A percentile compares a stretch with the other conserved stretches of the same genome.
phyloP scores from a whole-genome alignment of 1,140 invertebrate genomes.

The Orius laevigatus region DNA sequence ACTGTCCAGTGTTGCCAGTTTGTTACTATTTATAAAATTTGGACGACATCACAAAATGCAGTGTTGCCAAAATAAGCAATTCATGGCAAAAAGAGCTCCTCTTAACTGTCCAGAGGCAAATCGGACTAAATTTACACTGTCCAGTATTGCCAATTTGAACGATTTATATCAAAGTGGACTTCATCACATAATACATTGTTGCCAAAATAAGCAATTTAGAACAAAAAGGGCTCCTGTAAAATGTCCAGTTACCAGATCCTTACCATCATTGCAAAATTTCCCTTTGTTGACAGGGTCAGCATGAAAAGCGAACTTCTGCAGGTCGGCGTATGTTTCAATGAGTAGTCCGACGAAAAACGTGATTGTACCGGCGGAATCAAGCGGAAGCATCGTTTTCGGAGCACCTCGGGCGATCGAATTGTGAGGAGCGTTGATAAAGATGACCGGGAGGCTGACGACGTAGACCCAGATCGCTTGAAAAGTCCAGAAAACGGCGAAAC shows the following conservation, averaged over 20 bases:
- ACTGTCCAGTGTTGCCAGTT: no score
- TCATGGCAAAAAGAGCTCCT: no score
- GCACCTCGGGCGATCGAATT: slow-evolving; percentile 48
- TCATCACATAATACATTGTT: no score
- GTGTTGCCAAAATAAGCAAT: no score
- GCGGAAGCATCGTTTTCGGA: slow-evolving; percentile 64
- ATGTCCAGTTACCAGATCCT: slow-evolving; percentile 18
- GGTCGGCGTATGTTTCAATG: slow-evolving; percentile 75
- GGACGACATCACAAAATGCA: no score
- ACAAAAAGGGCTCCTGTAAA: no score
- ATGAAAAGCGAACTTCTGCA: slow-evolving; percentile 80
- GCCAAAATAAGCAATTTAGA: no score
- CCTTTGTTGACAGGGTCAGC: slow-evolving; percentile 73
- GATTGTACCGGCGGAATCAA: slow-evolving; percentile 71
- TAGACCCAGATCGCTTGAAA: slow-evolving; percentile 92
- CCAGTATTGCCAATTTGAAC: no score
- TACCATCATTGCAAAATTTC: slow-evolving; percentile 77
- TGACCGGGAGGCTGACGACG: slow-evolving; percentile 78
- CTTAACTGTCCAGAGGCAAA: no score
- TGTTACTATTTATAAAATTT: no score
- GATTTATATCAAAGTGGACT: no score
- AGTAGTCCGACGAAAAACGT: slow-evolving; percentile 70
- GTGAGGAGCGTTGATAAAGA: slow-evolving; percentile 77
- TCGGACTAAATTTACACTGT: no score
- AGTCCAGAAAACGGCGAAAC: slow-evolving; percentile 80